These are phyloP conservation scores for Orthonyx spaldingii DNA, from an alignment of 2,113 vertebrate genomes.

Conservation along the genomic window DNA sequence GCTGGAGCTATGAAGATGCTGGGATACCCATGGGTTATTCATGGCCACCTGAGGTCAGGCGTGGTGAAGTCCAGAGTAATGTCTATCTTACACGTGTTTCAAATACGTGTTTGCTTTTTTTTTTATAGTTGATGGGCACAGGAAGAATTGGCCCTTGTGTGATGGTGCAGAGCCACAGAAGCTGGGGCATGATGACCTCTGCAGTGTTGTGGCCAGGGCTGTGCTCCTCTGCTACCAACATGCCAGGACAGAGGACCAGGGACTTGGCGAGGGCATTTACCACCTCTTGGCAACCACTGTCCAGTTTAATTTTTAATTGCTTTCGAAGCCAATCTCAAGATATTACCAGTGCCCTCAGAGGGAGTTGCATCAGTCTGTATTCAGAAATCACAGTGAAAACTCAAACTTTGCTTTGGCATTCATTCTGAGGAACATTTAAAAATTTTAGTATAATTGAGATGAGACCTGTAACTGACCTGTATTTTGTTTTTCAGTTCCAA, in stretches of 20 bases:
- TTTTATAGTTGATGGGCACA: not conserved
- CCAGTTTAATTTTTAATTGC: constrained; percentile 43
- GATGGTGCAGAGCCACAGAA: fast-evolving
- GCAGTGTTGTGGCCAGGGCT: not conserved
- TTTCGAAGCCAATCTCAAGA: not conserved
- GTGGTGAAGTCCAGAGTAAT: not conserved
- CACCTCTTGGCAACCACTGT: not conserved
- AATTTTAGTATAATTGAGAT: not conserved
- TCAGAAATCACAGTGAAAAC: constrained; percentile 15
- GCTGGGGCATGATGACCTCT: not conserved
- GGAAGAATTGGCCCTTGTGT: not conserved
- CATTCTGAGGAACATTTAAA: not conserved
- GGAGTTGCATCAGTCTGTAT: not conserved
- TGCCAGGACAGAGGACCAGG: not conserved
- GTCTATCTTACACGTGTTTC: not conserved
- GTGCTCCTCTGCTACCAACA: not conserved
- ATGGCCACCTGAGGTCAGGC: too few species aligned
- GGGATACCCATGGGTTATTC: not conserved
- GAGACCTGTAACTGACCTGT: not conserved
- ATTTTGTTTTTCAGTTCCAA: not conserved
- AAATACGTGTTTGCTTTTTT: not conserved
- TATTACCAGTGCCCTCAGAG: not conserved
- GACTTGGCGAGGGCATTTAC: not conserved
- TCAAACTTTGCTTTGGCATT: constrained; percentile 29
- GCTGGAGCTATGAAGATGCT: fast-evolving